phyloP scores from a whole-genome alignment of 2,113 vertebrate species.

The Cyprinodon brontotheroides region DNA sequence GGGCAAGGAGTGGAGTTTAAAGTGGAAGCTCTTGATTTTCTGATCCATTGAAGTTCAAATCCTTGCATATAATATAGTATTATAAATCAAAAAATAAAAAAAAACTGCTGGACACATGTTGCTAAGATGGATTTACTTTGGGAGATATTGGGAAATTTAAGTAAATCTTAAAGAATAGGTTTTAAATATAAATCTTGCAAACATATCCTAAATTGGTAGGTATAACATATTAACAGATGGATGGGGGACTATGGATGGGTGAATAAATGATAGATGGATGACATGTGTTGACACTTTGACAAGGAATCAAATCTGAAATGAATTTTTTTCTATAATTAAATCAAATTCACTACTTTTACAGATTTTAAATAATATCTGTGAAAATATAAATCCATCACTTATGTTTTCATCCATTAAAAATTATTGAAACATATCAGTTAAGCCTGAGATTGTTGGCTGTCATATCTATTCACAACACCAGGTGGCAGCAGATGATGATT shows the following conservation, averaged over 20 bases:
- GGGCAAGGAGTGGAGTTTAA: background rate
- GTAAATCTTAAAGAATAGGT: too few species aligned
- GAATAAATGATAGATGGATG: background rate
- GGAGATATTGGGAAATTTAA: background rate
- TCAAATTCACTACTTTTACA: background rate
- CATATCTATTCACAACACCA: background rate
- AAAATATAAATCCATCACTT: background rate
- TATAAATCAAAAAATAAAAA: too few species aligned
- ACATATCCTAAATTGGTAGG: background rate
- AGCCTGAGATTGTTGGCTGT: background rate
- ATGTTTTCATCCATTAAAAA: background rate
- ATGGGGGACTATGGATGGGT: background rate
- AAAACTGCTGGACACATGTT: too few species aligned
- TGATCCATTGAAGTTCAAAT: too few species aligned
- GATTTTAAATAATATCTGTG: too few species aligned
- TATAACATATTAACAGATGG: background rate
- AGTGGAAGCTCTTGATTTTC: background rate
- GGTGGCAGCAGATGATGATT: conserved; percentile 6
- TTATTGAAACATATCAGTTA: background rate
- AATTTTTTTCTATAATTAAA: too few species aligned
- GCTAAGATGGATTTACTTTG: background rate
- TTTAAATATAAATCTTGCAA: background rate
- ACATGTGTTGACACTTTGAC: background rate
- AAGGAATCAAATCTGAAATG: background rate
- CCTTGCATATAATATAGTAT: too few species aligned